These are phyloP conservation scores for Linhomoeus sp. DNA, from an alignment of 2,888 invertebrate species.

Conservation along the genomic window DNA sequence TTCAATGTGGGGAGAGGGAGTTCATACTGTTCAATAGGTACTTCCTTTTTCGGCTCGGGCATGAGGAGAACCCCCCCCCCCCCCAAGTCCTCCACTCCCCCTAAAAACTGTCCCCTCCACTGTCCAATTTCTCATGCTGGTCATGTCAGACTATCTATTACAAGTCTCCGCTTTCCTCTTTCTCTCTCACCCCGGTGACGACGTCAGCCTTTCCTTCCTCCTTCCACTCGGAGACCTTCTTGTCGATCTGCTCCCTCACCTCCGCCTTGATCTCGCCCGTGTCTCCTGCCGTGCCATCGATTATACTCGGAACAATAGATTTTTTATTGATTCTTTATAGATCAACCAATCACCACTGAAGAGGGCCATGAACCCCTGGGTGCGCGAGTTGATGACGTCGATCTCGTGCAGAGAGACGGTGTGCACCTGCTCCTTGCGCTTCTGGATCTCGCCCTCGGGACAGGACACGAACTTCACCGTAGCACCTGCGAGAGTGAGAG, in stretches of 20 bases:
- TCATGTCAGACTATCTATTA: too few species aligned
- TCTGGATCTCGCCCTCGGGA: constrained; percentile 93
- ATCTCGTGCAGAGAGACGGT: constrained; percentile 97
- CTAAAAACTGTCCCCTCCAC: too few species aligned
- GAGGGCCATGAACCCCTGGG: constrained; percentile 86
- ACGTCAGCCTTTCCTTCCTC: constrained; percentile 99
- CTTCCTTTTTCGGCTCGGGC: too few species aligned
- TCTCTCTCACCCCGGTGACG: constrained; percentile 55
- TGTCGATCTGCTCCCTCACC: constrained; percentile 90
- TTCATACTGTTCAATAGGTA: too few species aligned
- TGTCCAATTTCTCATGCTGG: too few species aligned
- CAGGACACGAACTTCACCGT: constrained; percentile 68
- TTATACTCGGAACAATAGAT: too few species aligned
- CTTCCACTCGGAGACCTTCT: constrained; percentile 90
- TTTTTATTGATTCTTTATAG: too few species aligned
- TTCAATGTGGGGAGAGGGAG: too few species aligned
- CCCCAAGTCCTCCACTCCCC: too few species aligned
- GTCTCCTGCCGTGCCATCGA: constrained; percentile 45
- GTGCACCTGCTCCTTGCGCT: constrained; percentile 78
- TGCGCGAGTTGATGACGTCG: constrained; percentile 93
- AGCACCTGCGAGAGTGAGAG: background rate
- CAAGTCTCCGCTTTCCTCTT: too few species aligned
- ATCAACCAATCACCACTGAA: constrained; percentile 89
- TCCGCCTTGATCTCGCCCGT: constrained; percentile 96
- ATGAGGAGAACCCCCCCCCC: too few species aligned